Evolutionary conservation across 2,113 vertebrate genomes (phyloP).

Genomic region (Clarias magur): DNA sequence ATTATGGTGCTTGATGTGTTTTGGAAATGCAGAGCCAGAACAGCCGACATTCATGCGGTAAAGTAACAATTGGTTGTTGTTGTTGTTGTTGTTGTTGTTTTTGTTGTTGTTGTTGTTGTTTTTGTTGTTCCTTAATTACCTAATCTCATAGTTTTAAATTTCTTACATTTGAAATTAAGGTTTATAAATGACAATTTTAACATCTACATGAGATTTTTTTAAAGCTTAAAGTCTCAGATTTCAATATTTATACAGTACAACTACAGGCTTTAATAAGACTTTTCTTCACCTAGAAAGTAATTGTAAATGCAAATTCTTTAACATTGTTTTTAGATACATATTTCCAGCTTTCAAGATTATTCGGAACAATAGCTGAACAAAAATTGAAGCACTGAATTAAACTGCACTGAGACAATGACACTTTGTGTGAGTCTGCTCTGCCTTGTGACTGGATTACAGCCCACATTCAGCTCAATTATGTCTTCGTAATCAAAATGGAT

Average conservation of each 20-base stretch:
- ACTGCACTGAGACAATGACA: conserved; percentile 34
- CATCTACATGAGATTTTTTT: not conserved
- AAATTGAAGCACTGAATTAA: conserved; percentile 9
- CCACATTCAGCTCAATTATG: conserved; percentile 54
- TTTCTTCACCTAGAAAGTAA: not conserved
- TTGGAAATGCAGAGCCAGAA: too few relatives aligned
- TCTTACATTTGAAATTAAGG: not conserved
- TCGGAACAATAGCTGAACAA: not conserved
- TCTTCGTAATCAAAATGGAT: conserved; percentile 68
- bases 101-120: too few relatives aligned
- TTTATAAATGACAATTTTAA: not conserved
- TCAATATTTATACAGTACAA: not conserved
- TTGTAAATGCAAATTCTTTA: not conserved
- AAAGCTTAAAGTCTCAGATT: not conserved
- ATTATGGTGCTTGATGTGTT: too few relatives aligned
- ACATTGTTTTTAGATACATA: not conserved
- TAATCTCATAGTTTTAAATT: too few relatives aligned
- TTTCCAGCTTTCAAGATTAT: not conserved
- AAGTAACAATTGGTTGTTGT: too few relatives aligned
- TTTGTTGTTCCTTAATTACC: too few relatives aligned
- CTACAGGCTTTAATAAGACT: not conserved
- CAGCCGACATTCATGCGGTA: too few relatives aligned
- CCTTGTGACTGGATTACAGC: conserved; percentile 42
- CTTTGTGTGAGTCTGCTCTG: conserved; percentile 14
- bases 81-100: too few relatives aligned